A percentile compares a stretch with the other conserved stretches of the same genome.
Conservation (phyloP, 2,888 invertebrate genomes). For the Catocala sponsa region DNA sequence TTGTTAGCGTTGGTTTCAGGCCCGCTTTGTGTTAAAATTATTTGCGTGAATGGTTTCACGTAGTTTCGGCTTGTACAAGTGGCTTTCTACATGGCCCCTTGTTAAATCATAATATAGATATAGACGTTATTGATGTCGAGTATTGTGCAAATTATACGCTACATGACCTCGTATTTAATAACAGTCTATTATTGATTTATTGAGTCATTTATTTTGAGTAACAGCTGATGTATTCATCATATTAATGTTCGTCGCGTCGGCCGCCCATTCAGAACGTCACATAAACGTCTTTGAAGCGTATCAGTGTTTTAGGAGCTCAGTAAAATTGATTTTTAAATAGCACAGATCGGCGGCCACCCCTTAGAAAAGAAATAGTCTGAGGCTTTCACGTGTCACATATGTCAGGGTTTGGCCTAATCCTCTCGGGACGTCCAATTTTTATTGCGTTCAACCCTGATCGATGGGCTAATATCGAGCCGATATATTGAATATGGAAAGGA, state of each 20-base stretch:
- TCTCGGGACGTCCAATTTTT: slow-evolving; percentile 82
- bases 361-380: slow-evolving; percentile 72
- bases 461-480: slow-evolving; percentile 79
- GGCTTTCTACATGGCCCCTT: slow-evolving; percentile 61
- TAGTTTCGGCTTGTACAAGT: slow-evolving; percentile 63
- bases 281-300: slow-evolving; percentile 56
- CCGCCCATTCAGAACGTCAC: slow-evolving; percentile 58
- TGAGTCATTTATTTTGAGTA: slow-evolving; percentile 67
- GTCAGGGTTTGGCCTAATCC: slow-evolving; percentile 85
- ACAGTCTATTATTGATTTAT: slow-evolving; percentile 77
- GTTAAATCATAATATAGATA: slow-evolving; percentile 59
- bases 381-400: slow-evolving; percentile 83
- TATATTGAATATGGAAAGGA: slow-evolving; percentile 73
- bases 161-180: slow-evolving; percentile 73
- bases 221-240: slow-evolving; percentile 74
- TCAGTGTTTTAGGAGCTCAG: slow-evolving; percentile 63
- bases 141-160: slow-evolving; percentile 78
- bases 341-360: slow-evolving; percentile 64
- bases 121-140: slow-evolving; percentile 68
- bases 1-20: slow-evolving; percentile 81
- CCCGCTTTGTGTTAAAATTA: slow-evolving; percentile 81
- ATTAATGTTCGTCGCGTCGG: slow-evolving; percentile 59
- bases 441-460: slow-evolving; percentile 83
- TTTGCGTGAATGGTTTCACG: slow-evolving; percentile 77
- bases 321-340: slow-evolving; percentile 83